Evolutionary conservation across 2,797 vertebrate species (phyloP).

Genomic region (Eleutherodactylus coqui): DNA sequence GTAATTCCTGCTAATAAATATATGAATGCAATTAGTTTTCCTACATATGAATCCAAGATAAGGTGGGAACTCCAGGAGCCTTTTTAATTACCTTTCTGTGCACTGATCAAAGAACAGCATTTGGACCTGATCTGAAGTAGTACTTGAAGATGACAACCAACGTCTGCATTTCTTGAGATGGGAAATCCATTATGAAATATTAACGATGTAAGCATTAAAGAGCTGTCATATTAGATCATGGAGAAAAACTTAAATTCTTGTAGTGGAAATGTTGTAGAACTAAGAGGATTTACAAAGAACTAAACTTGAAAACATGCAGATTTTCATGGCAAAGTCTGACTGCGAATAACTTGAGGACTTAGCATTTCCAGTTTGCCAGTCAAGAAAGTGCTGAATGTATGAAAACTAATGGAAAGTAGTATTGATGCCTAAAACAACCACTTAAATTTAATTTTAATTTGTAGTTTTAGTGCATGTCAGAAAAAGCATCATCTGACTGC

Average conservation of each 20-base stretch:
- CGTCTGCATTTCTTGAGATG: conserved; percentile 4
- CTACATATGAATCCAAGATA: background rate
- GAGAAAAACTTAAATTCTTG: background rate
- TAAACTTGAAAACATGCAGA: background rate
- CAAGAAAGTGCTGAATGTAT: background rate
- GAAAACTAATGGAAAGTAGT: no score
- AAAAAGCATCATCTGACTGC: no score
- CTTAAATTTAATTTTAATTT: no score
- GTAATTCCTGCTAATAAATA: conserved; percentile 5
- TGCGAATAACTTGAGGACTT: background rate
- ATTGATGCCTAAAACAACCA: no score
- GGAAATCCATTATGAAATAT: conserved; percentile 25
- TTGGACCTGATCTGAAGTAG: background rate
- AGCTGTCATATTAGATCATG: conserved; percentile 10
- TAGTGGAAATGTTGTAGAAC: background rate
- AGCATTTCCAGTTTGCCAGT: background rate
- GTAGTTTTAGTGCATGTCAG: no score
- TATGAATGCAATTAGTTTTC: background rate
- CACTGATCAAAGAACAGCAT: conserved; percentile 3
- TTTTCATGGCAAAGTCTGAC: background rate
- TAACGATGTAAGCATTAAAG: conserved; percentile 29
- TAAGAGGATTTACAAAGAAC: background rate
- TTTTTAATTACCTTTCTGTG: conserved; percentile 14
- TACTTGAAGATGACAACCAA: conserved; percentile 19
- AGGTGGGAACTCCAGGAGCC: background rate